Conservation (phyloP, 2,113 vertebrate species). For the Sebastes schlegelii region DNA sequence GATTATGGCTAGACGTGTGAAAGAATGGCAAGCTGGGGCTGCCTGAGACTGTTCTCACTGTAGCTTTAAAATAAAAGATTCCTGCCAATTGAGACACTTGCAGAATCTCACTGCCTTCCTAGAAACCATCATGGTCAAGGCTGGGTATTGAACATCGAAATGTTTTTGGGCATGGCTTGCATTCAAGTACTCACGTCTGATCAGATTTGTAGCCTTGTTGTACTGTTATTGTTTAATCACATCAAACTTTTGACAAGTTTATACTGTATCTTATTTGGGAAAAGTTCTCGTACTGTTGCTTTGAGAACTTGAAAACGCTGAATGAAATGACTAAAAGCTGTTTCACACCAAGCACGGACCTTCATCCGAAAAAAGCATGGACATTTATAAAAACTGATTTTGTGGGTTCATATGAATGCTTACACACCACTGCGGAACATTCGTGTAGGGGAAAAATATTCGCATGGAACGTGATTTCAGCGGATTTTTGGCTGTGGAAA, state of each 20-base stretch:
- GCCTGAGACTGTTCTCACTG: slow-evolving; percentile 14
- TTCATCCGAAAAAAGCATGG: background rate
- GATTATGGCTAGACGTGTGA: slow-evolving; percentile 61
- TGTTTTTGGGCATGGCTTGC: too few species aligned
- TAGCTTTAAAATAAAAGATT: slow-evolving; percentile 4
- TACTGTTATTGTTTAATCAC: background rate
- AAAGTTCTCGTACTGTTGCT: background rate
- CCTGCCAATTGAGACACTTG: slow-evolving; percentile 16
- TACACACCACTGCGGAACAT: too few species aligned
- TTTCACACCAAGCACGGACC: background rate
- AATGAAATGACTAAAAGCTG: background rate
- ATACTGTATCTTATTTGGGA: background rate
- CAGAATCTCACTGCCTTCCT: background rate
- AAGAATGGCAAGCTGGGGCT: slow-evolving; percentile 48
- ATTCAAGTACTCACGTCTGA: background rate
- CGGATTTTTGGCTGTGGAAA: too few species aligned
- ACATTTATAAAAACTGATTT: background rate
- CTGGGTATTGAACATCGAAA: background rate
- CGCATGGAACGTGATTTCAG: too few species aligned
- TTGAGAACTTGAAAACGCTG: background rate
- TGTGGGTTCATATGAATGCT: background rate
- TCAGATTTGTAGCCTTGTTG: background rate
- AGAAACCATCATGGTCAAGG: slow-evolving; percentile 2
- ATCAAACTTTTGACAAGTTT: background rate
- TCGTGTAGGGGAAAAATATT: too few species aligned